Base-by-base conservation (phyloP, 2,888 invertebrate genomes). In the Vesta saturnalis region DNA sequence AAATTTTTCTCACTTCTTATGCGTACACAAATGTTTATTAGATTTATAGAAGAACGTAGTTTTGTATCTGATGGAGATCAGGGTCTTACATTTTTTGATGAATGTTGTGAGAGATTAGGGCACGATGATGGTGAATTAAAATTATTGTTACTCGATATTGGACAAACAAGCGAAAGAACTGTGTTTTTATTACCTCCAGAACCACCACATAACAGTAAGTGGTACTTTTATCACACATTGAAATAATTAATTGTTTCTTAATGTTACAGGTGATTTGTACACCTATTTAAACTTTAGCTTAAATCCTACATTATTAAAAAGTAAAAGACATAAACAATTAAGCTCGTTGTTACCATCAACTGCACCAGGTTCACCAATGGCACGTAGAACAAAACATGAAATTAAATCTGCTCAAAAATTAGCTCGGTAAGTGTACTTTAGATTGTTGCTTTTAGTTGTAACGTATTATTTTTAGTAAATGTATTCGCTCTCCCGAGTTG, bases 21-120 rank as follows among this genome's bases (percentile, higher is more conserved):
- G 89, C 92, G 92, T 77, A 99, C 98, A 0, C 98, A 99, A 85
- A 96, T 96, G 94, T 99, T 98, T 85, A 96, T 95, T 74, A 91
- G 97, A 60, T 99, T 99, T 84, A 98, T 99, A 72, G 99, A 99
- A 84, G 99, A 99, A 83, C 89, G 99, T 16, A 97, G 97, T 75
- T 99, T 99, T 85, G 96, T 98, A 0, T 96, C 97, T n/a, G 98
- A 98, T 81, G 95, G 94, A 78, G 98, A 99, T 85, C 95, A 96
- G 69, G 95, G 96, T 55, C 86, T 99, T 65, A 95, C 94, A 12
- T 96, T 96, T 85, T 99, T 99, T 81, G 99, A 99, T 84, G 98
- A 99, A 80, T 99, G 98, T 82, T 92, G 94, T 5, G 97, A 97
- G 80, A 91, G 93, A 81, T 87, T 92, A 43, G 84, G 83, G 10